A percentile compares a stretch with the other conserved stretches of the same genome.
Conservation (phyloP, 2,888 invertebrate species). For the Azorinus chamasolen region DNA sequence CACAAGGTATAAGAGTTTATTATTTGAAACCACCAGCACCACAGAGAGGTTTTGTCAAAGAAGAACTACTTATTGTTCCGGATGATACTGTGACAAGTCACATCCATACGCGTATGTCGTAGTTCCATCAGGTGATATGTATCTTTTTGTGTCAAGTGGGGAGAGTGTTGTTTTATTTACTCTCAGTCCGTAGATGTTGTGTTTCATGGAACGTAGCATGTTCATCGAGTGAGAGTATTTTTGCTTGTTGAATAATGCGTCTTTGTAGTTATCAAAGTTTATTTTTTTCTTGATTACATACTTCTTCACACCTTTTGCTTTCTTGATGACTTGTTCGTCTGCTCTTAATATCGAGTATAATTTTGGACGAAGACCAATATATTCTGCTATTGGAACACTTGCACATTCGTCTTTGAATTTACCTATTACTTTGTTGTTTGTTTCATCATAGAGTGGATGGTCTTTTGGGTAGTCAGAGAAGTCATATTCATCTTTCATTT, state of each 20-base stretch:
- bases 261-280: constrained; percentile 8
- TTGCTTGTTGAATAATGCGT: constrained; percentile 57
- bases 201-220: too few relatives aligned
- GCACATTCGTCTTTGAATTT: constrained; percentile 52
- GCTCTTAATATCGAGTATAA: constrained; percentile 33
- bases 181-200: constrained; percentile 51
- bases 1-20: too few relatives aligned
- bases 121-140: constrained; percentile 50
- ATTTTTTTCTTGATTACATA: constrained; percentile 13
- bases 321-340: constrained; percentile 25
- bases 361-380: constrained; percentile 49
- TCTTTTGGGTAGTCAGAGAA: constrained; percentile 45
- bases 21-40: constrained; percentile 51
- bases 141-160: constrained; percentile 62
- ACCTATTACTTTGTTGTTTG: constrained; percentile 45
- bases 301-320: constrained; percentile 27
- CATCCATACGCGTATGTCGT: constrained; percentile 64
- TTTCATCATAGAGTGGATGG: constrained; percentile 42
- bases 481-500: constrained; percentile 41
- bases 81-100: constrained; percentile 35
- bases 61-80: constrained; percentile 50
- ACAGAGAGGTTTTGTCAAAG: constrained; percentile 52
- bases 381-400: constrained; percentile 43
- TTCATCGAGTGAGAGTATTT: too few relatives aligned
- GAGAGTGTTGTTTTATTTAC: constrained; percentile 64